Percentiles rank a stretch among this genome's conserved stretches.
phyloP scores from a whole-genome alignment of 2,113 vertebrate species.

The Chrysemys picta region DNA sequence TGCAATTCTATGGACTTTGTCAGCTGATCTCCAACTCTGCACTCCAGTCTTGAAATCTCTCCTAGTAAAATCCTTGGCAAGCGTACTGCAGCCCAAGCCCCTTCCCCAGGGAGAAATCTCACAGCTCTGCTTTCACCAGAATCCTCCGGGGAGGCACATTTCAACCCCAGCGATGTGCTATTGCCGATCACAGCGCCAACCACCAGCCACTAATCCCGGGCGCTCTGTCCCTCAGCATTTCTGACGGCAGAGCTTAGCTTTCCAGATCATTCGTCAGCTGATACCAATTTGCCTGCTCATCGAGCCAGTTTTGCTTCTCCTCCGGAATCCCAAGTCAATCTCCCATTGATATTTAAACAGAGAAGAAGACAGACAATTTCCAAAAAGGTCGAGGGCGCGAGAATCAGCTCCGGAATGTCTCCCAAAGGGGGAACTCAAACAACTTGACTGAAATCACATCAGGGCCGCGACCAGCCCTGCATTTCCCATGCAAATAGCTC shows the following conservation, averaged over 20 bases:
- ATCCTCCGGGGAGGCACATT: background rate
- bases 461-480: background rate
- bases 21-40: background rate
- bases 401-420: background rate
- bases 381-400: background rate
- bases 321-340: background rate
- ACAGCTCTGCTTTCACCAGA: background rate
- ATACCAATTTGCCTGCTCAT: background rate
- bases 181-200: background rate
- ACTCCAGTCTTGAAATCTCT: background rate
- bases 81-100: background rate
- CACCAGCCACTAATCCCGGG: background rate
- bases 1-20: background rate
- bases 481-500: background rate
- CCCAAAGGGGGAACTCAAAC: background rate
- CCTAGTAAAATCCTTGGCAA: background rate
- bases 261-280: background rate
- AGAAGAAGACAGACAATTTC: background rate
- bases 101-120: background rate
- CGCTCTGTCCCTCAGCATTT: background rate
- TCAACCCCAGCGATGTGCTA: background rate
- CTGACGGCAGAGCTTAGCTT: background rate
- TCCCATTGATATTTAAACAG: background rate
- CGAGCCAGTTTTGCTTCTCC: background rate
- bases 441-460: background rate